phyloP scores from a whole-genome alignment of 1,140 invertebrate genomes.

The Ridgeia piscesae region DNA sequence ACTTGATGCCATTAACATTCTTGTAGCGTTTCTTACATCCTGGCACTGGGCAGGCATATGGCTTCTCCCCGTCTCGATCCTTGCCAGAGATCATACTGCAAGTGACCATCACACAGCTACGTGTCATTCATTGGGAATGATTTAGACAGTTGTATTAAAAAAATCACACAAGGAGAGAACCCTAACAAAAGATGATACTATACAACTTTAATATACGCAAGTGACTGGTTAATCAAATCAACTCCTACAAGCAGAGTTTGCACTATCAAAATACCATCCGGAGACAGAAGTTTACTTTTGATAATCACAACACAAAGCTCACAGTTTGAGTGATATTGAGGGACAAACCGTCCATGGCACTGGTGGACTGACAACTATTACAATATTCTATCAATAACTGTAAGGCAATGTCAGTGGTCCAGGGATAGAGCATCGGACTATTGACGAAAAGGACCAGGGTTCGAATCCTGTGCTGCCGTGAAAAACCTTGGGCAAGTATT shows the following conservation, averaged over 20 bases:
- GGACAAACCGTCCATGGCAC: no score
- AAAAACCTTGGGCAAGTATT: no score
- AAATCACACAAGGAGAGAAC: background rate
- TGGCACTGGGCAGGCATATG: conserved; percentile 77
- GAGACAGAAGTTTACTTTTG: background rate
- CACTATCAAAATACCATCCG: background rate
- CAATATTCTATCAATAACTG: background rate
- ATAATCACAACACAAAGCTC: background rate
- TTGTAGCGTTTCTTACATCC: conserved; percentile 86
- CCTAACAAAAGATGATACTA: background rate
- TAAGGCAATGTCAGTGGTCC: background rate
- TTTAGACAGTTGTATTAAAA: no score
- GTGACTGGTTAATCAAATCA: background rate
- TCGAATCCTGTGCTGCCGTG: no score
- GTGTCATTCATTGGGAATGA: no score
- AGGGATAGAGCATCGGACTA: no score
- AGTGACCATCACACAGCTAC: conserved; percentile 28
- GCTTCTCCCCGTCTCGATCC: conserved; percentile 65
- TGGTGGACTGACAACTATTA: no score
- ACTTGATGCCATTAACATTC: conserved; percentile 85
- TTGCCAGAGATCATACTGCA: conserved; percentile 53
- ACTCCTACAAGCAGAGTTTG: background rate
- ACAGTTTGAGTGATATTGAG: background rate
- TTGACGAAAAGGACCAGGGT: no score
- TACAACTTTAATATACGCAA: no score